Conservation (phyloP, 2,113 vertebrate genomes). For the Sander vitreus region DNA sequence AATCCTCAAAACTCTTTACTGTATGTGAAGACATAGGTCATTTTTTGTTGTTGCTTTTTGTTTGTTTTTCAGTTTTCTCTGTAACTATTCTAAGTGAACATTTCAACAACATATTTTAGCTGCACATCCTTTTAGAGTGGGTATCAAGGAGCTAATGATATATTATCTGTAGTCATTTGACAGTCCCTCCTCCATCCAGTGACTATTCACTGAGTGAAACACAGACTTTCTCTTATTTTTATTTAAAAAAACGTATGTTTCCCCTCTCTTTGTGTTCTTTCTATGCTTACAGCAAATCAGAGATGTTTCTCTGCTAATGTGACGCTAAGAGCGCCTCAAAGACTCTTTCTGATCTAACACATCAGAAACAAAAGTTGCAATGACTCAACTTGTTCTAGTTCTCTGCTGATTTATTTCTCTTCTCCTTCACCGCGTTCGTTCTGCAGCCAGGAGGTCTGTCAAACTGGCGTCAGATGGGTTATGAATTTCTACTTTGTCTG, state of each 20-base stretch:
- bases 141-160: slow-evolving; percentile 33
- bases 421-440: slow-evolving; percentile 14
- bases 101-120: slow-evolving; percentile 32
- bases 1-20: slow-evolving; percentile 18
- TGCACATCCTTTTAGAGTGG: background rate
- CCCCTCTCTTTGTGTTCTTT: slow-evolving; percentile 18
- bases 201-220: background rate
- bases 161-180: slow-evolving; percentile 24
- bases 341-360: slow-evolving; percentile 54
- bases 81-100: slow-evolving; percentile 26
- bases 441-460: slow-evolving; percentile 72
- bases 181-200: slow-evolving; percentile 12
- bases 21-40: background rate
- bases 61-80: background rate
- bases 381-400: slow-evolving; percentile 71
- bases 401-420: slow-evolving; percentile 57
- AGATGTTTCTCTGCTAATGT: slow-evolving; percentile 38
- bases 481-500: slow-evolving; percentile 63
- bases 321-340: slow-evolving; percentile 26
- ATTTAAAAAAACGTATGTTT: slow-evolving; percentile 23
- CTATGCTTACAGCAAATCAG: slow-evolving; percentile 25
- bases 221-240: slow-evolving; percentile 21
- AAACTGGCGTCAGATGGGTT: slow-evolving; percentile 75
- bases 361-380: slow-evolving; percentile 63
- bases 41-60: slow-evolving; percentile 1